Percentiles rank a stretch among this genome's conserved stretches.
Conservation (phyloP, 2,113 vertebrate genomes). For the Zosterops lateralis region DNA sequence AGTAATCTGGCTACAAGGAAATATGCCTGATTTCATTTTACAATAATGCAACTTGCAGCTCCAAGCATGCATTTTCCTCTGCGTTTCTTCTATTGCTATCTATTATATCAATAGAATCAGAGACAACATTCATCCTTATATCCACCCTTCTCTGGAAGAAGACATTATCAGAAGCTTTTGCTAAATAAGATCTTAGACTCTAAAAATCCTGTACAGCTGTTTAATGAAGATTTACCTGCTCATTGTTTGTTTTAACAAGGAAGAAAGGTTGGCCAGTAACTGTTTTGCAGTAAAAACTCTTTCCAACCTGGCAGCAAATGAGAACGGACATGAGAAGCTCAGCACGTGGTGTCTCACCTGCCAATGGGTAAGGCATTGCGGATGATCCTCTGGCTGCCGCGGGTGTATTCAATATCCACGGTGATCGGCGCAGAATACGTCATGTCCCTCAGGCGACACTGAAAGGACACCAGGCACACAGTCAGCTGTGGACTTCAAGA, state of each 20-base stretch:
- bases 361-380: slow-evolving; percentile 93
- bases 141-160: background rate
- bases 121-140: background rate
- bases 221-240: background rate
- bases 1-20: background rate
- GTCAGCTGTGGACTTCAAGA: background rate
- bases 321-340: background rate
- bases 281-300: background rate
- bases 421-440: slow-evolving; percentile 95
- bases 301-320: background rate
- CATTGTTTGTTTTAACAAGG: background rate
- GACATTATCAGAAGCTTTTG: background rate
- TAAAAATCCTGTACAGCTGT: background rate
- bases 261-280: background rate
- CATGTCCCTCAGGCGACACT: slow-evolving; percentile 98
- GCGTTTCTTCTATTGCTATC: too few relatives aligned
- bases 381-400: slow-evolving; percentile 97
- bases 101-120: background rate
- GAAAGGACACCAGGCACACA: background rate
- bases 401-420: slow-evolving; percentile 95
- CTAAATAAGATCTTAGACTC: background rate
- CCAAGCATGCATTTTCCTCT: background rate
- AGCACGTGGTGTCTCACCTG: slow-evolving; percentile 71
- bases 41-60: background rate
- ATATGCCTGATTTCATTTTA: background rate